A percentile compares a stretch with the other conserved stretches of the same genome.
These are phyloP conservation scores for Ashinkailepas kermadecensis DNA, from an alignment of 2,888 invertebrate genomes.

Conservation along the genomic window DNA sequence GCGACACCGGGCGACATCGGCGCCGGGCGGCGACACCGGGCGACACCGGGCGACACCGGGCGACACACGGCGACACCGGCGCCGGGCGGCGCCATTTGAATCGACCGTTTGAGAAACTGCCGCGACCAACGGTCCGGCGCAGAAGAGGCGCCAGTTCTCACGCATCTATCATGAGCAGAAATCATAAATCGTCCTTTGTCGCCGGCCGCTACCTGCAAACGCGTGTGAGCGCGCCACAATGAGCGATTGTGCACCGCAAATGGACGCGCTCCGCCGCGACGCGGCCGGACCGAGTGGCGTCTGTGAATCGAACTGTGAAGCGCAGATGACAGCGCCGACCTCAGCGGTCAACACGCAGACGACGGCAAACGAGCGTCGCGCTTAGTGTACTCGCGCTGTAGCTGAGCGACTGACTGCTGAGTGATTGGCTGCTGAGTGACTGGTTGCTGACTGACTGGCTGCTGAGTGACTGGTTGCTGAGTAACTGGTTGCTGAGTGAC, in stretches of 20 bases:
- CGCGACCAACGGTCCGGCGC: not conserved
- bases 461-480: too few relatives aligned
- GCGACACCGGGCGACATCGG: not conserved
- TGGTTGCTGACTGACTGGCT: too few relatives aligned
- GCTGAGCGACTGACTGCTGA: too few relatives aligned
- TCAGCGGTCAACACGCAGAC: too few relatives aligned
- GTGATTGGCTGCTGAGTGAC: too few relatives aligned
- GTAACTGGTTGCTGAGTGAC: too few relatives aligned
- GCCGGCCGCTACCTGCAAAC: not conserved
- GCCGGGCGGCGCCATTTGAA: not conserved
- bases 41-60: not conserved
- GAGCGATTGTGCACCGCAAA: not conserved
- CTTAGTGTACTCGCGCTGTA: too few relatives aligned
- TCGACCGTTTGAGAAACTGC: not conserved
- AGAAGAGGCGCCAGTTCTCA: not conserved
- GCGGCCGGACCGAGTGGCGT: not conserved
- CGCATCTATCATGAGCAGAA: slow-evolving; percentile 14
- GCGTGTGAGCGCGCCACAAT: slow-evolving; percentile 18
- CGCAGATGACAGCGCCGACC: too few relatives aligned
- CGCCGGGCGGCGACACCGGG: not conserved
- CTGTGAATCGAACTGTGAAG: too few relatives aligned
- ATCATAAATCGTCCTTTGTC: slow-evolving; percentile 21
- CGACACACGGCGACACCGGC: not conserved
- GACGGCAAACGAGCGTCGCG: too few relatives aligned
- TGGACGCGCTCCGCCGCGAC: not conserved